These are phyloP conservation scores for Campylomormyrus numenius DNA, from an alignment of 2,113 vertebrate species.

Conservation along the genomic window DNA sequence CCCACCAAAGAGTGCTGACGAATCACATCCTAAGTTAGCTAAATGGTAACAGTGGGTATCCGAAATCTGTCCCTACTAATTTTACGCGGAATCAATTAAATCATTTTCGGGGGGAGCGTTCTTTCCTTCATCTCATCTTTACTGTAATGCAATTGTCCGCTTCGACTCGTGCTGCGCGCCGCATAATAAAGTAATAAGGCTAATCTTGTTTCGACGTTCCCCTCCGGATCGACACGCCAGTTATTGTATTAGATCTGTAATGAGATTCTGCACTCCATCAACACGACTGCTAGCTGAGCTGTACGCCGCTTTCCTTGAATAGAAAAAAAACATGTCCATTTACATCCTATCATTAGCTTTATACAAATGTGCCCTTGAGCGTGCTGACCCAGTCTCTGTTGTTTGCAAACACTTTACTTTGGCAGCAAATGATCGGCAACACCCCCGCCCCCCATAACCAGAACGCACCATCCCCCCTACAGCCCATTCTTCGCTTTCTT, in stretches of 20 bases:
- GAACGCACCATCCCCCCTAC: not conserved
- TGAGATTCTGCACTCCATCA: conserved; percentile 86
- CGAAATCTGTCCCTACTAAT: conserved; percentile 67
- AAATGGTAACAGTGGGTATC: conserved; percentile 33
- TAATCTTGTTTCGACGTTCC: conserved; percentile 86
- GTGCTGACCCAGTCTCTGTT: conserved; percentile 56
- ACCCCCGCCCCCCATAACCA: conserved; percentile 21
- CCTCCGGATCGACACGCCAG: conserved; percentile 85
- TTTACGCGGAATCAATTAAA: conserved; percentile 73
- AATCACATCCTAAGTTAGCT: conserved; percentile 26
- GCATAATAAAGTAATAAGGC: conserved; percentile 96
- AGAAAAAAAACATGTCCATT: conserved; percentile 70
- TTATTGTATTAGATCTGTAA: conserved; percentile 98
- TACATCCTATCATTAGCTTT: conserved; percentile 93
- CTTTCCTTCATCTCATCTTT: conserved; percentile 82
- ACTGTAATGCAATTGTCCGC: conserved; percentile 96
- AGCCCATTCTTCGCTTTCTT: conserved; percentile 17
- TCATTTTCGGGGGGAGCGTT: conserved; percentile 63
- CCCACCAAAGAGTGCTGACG: not conserved
- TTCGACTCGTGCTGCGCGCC: conserved; percentile 82
- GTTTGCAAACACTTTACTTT: conserved; percentile 66
- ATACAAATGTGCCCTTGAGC: conserved; percentile 87
- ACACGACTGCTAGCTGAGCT: conserved; percentile 53
- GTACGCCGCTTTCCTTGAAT: conserved; percentile 59
- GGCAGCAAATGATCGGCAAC: conserved; percentile 57